These are phyloP conservation scores for Galago senegalensis DNA, from an alignment of 2,797 vertebrate genomes.

Conservation along the genomic window DNA sequence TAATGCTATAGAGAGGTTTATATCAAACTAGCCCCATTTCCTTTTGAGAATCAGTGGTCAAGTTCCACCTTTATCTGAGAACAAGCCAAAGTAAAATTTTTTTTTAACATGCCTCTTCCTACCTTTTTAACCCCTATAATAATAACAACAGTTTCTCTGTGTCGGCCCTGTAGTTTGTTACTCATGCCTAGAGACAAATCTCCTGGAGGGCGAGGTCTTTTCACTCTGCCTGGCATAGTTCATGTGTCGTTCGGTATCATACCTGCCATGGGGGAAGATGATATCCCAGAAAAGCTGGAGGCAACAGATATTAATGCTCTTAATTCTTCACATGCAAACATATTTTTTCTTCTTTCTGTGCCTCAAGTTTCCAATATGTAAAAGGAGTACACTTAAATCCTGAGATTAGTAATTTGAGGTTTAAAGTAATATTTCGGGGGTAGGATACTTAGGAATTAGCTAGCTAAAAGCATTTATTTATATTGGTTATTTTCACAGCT, in stretches of 20 bases:
- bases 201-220: conserved; percentile 35
- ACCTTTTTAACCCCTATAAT: conserved; percentile 4
- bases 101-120: neutral
- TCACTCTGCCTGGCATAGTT: neutral
- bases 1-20: conserved; percentile 8
- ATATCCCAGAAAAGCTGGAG: conserved; percentile 14
- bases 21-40: conserved; percentile 12
- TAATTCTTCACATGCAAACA: conserved; percentile 22
- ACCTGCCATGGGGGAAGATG: neutral
- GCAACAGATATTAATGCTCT: neutral
- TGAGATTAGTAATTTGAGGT: conserved; percentile 33
- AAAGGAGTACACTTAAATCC: neutral
- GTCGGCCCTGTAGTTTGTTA: neutral
- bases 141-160: conserved; percentile 18
- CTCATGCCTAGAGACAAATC: neutral
- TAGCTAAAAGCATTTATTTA: conserved; percentile 51
- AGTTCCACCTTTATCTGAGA: conserved; percentile 26
- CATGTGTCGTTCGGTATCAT: neutral
- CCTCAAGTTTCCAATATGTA: conserved; percentile 14
- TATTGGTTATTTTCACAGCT: conserved; percentile 21
- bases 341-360: conserved; percentile 21
- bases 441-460: conserved; percentile 55
- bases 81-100: conserved; percentile 20
- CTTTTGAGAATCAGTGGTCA: conserved; percentile 48
- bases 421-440: conserved; percentile 41